phyloP scores from a whole-genome alignment of 2,113 vertebrate genomes.

The Lophochroa leadbeateri region DNA sequence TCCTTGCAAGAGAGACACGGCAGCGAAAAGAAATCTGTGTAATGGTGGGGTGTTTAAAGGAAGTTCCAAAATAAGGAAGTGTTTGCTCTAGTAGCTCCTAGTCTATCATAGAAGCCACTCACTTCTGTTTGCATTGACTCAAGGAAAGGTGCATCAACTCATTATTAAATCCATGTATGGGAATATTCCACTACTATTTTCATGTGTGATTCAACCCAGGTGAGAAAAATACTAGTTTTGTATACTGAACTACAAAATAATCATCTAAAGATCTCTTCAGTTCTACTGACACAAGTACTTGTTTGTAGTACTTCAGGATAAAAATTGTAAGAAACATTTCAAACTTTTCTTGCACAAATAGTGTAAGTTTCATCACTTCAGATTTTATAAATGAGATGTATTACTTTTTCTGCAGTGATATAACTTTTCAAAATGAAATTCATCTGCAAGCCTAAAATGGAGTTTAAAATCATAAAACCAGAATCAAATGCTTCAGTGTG shows the following conservation, averaged over 20 bases:
- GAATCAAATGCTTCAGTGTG: neutral
- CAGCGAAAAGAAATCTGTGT: neutral
- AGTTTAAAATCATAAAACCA: neutral
- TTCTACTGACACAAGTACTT: neutral
- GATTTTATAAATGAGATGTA: neutral
- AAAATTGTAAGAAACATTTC: neutral
- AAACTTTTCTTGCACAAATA: neutral
- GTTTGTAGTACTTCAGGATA: neutral
- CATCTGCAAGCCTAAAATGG: neutral
- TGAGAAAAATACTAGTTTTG: neutral
- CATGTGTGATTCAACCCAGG: neutral
- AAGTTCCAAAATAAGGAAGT: neutral
- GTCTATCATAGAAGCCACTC: neutral
- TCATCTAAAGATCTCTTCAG: neutral
- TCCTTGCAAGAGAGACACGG: neutral
- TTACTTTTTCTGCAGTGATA: neutral
- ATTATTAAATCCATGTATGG: neutral
- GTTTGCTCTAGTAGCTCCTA: neutral
- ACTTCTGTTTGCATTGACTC: neutral
- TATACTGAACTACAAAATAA: neutral
- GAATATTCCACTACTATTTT: neutral
- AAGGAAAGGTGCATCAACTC: neutral
- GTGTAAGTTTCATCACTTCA: neutral
- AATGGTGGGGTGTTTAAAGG: neutral
- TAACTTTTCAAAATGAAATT: neutral